These are phyloP conservation scores for Coelopa pilipes DNA, from an alignment of 2,888 invertebrate species.

Conservation along the genomic window DNA sequence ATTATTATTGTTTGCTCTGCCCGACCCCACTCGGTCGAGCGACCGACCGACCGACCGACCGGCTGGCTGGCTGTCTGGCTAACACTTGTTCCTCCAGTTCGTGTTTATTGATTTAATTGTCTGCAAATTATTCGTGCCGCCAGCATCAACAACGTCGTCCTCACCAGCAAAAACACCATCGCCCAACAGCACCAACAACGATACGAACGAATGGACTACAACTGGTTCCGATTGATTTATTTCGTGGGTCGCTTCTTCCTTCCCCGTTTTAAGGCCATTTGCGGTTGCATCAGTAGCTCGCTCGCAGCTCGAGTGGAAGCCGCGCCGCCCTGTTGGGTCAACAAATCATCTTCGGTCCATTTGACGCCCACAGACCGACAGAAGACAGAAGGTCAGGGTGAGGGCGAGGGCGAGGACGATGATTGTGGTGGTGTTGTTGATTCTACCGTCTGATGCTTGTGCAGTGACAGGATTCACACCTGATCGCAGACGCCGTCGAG, in stretches of 20 bases:
- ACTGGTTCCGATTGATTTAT: constrained; percentile 36
- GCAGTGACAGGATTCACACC: too few species aligned
- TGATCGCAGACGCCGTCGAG: too few species aligned
- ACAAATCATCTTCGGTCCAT: constrained; percentile 14
- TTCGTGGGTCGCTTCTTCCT: constrained; percentile 2
- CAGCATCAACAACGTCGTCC: neutral
- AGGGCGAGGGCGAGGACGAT: neutral
- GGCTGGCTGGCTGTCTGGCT: neutral
- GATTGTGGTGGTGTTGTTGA: neutral
- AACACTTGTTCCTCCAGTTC: constrained; percentile 37
- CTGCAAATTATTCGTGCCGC: constrained; percentile 47
- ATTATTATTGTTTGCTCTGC: constrained; percentile 20
- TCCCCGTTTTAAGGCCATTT: neutral
- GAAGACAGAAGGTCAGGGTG: too few species aligned
- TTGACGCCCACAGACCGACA: neutral
- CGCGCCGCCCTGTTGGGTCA: neutral
- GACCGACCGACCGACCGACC: neutral
- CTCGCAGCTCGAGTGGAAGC: constrained; percentile 8
- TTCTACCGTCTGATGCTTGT: too few species aligned
- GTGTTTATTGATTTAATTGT: constrained; percentile 53
- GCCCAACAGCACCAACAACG: too few species aligned
- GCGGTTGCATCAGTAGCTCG: constrained; percentile 1
- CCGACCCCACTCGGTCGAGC: neutral
- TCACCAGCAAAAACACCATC: constrained; percentile 31
- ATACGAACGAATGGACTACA: too few species aligned